Evolutionary conservation across 1,140 invertebrate genomes (phyloP).

Genomic region (Danaus plexippus): DNA sequence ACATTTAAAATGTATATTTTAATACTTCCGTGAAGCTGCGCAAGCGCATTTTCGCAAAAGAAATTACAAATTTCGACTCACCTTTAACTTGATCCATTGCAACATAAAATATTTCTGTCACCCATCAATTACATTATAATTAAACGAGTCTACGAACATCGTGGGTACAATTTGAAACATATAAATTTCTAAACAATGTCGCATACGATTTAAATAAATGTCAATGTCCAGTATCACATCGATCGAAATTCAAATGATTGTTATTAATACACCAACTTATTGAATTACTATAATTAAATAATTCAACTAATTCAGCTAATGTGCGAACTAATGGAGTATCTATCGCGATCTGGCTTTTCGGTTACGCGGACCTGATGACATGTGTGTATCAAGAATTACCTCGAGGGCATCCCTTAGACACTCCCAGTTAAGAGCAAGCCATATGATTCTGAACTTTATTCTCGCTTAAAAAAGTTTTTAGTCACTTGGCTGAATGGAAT

Average conservation of each 20-base stretch:
- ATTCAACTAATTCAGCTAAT: conserved; percentile 68
- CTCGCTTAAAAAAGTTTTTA: not conserved
- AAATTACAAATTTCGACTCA: conserved; percentile 26
- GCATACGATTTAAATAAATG: conserved; percentile 33
- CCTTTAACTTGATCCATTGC: conserved; percentile 59
- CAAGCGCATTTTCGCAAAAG: conserved; percentile 1
- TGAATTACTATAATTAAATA: conserved; percentile 70
- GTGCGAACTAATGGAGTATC: conserved; percentile 68
- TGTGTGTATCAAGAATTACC: conserved; percentile 51
- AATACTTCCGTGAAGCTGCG: too few relatives aligned
- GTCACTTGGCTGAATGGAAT: too few relatives aligned
- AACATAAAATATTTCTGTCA: conserved; percentile 5
- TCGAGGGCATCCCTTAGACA: conserved; percentile 39
- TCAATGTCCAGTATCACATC: conserved; percentile 36
- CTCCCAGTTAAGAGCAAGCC: conserved; percentile 29
- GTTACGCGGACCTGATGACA: conserved; percentile 40
- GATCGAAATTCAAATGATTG: conserved; percentile 57
- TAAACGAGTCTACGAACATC: not conserved
- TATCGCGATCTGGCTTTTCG: conserved; percentile 58
- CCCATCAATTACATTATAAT: not conserved
- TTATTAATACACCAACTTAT: conserved; percentile 67
- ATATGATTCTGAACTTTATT: conserved; percentile 8
- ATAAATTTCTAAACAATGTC: conserved; percentile 25
- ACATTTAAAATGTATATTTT: too few relatives aligned
- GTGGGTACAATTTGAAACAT: conserved; percentile 8